These are phyloP conservation scores for Pollenia labialis DNA, from an alignment of 2,888 invertebrate species.

Conservation along the genomic window DNA sequence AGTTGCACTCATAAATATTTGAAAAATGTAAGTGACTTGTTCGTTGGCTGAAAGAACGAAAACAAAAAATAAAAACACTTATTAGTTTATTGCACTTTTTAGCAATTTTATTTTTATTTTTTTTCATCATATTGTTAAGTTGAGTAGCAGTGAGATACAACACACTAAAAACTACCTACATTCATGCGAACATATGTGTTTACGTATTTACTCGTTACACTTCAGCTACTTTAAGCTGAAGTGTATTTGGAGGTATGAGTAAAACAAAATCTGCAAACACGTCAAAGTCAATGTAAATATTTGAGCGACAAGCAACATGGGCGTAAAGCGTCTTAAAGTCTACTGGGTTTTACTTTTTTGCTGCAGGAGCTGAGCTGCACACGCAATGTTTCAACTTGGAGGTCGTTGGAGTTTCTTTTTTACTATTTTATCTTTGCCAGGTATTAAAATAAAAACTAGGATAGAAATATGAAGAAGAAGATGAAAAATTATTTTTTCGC, in stretches of 20 bases:
- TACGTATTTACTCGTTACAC: slow-evolving; percentile 37
- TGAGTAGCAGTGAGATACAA: slow-evolving; percentile 13
- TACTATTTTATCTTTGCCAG: neutral
- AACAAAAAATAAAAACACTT: slow-evolving; percentile 34
- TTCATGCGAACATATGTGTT: no score
- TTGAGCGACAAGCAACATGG: slow-evolving; percentile 40
- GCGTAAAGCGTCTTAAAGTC: slow-evolving; percentile 57
- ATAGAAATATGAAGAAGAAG: slow-evolving; percentile 52
- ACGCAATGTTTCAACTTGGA: slow-evolving; percentile 45
- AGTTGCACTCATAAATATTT: slow-evolving; percentile 35
- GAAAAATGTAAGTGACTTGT: slow-evolving; percentile 31
- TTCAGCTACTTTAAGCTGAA: slow-evolving; percentile 37
- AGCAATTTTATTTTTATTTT: slow-evolving; percentile 13
- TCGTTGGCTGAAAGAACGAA: neutral
- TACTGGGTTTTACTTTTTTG: slow-evolving; percentile 42
- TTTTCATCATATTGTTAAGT: neutral
- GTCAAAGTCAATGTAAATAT: slow-evolving; percentile 62
- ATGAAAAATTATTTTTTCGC: slow-evolving; percentile 45
- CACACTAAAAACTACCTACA: neutral
- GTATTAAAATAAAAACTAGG: slow-evolving; percentile 1
- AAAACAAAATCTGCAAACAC: slow-evolving; percentile 41
- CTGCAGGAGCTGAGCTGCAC: slow-evolving; percentile 25
- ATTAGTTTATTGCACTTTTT: slow-evolving; percentile 61
- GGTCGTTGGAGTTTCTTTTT: slow-evolving; percentile 10
- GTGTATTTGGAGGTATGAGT: slow-evolving; percentile 28